Evolutionary conservation across 2,797 vertebrate species (phyloP).

Genomic region (Lycodopsis pacificus): DNA sequence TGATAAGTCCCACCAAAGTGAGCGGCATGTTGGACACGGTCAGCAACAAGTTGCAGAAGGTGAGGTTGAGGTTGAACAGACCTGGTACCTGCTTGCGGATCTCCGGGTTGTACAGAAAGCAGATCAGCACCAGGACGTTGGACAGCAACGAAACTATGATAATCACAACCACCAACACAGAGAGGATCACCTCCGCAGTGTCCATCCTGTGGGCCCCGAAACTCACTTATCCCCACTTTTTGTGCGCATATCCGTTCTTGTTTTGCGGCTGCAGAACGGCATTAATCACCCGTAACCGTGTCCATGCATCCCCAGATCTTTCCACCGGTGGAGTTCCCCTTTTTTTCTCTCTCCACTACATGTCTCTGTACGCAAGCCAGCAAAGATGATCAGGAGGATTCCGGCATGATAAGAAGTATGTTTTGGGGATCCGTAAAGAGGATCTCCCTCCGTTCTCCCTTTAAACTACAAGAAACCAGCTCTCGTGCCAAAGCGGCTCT

Average conservation of each 20-base stretch:
- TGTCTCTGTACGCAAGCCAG: constrained; percentile 63
- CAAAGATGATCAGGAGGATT: constrained; percentile 66
- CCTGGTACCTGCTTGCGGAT: constrained; percentile 95
- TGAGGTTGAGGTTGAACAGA: constrained; percentile 97
- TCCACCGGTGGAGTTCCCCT: constrained; percentile 66
- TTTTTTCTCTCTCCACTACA: constrained; percentile 80
- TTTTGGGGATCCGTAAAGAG: constrained; percentile 25
- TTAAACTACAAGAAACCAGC: constrained; percentile 60
- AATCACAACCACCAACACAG: constrained; percentile 88
- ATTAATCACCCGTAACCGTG: constrained; percentile 70
- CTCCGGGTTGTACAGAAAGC: constrained; percentile 93
- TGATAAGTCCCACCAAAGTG: constrained; percentile 92
- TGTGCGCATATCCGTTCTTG: constrained; percentile 67
- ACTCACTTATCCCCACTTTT: constrained; percentile 73
- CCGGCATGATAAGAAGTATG: constrained; percentile 59
- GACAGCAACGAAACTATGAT: constrained; percentile 95
- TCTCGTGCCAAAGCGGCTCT: constrained; percentile 59
- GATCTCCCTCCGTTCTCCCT: constrained; percentile 38
- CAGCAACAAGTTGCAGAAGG: constrained; percentile 96
- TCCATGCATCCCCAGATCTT: constrained; percentile 71
- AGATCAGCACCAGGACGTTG: constrained; percentile 98
- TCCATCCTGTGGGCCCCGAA: constrained; percentile 88
- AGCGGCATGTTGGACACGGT: constrained; percentile 96
- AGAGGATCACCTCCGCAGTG: constrained; percentile 91
- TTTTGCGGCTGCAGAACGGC: constrained; percentile 40